Evolutionary conservation across 2,113 vertebrate genomes (phyloP).

Genomic region (Capricornis sumatraensis): DNA sequence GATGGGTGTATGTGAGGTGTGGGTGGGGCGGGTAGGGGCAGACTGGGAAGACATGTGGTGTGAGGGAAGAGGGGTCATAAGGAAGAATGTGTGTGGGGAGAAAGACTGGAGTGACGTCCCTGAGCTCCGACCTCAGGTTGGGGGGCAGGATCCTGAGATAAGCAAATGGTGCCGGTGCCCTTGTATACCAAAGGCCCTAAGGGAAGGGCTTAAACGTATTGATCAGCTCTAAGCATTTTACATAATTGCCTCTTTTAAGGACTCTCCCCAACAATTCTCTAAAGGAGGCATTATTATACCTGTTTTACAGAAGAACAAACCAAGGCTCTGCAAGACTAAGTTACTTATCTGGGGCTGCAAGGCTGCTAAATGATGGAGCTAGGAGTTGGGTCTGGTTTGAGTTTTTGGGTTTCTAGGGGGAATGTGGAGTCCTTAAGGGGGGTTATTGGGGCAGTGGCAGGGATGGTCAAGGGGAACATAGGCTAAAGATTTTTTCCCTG

Average conservation of each 20-base stretch:
- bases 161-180: background rate
- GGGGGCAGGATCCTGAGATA: background rate
- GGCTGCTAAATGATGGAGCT: background rate
- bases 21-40: background rate
- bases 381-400: conserved; percentile 21
- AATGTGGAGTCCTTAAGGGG: background rate
- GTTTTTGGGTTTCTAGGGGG: background rate
- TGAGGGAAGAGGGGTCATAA: background rate
- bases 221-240: conserved; percentile 18
- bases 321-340: background rate
- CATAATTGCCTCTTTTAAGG: conserved; percentile 14
- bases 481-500: background rate
- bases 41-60: background rate
- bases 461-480: background rate
- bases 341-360: background rate
- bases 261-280: background rate
- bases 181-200: background rate
- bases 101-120: background rate
- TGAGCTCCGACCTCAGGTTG: background rate
- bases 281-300: background rate
- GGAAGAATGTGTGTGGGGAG: background rate
- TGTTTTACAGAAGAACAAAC: conserved; percentile 42
- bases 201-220: background rate
- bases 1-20: background rate
- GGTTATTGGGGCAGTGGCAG: background rate